Percentiles rank a stretch among this genome's conserved stretches.
Conservation (phyloP, 2,797 vertebrate genomes). For the Pseudochirops cupreus region DNA sequence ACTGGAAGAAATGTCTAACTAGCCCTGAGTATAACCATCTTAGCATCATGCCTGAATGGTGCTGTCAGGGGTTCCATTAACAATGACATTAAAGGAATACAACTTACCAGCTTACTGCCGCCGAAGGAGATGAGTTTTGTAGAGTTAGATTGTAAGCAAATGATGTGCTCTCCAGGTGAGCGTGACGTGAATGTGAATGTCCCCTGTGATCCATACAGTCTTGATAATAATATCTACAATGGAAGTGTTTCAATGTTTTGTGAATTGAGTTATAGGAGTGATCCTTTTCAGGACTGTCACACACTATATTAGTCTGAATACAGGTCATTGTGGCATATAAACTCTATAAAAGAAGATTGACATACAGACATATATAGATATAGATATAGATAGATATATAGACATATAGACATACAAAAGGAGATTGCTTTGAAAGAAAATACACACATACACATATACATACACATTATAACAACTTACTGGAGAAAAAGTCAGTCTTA, state of each 20-base stretch:
- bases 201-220: constrained; percentile 89
- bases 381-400: background rate
- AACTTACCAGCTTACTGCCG: constrained; percentile 90
- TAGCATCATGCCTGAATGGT: constrained; percentile 24
- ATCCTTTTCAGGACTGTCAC: background rate
- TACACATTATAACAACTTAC: background rate
- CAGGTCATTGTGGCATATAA: background rate
- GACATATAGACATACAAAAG: background rate
- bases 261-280: background rate
- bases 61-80: background rate
- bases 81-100: constrained; percentile 10
- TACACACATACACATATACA: background rate
- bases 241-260: constrained; percentile 42
- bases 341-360: background rate
- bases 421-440: background rate
- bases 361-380: background rate
- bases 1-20: constrained; percentile 2
- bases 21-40: background rate
- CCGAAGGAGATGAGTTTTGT: constrained; percentile 90
- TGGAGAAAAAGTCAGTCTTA: background rate
- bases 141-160: constrained; percentile 95
- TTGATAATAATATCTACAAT: constrained; percentile 89
- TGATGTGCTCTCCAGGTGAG: constrained; percentile 89
- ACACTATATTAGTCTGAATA: background rate
- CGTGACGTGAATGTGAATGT: constrained; percentile 93